These are phyloP conservation scores for Buceros bicornis DNA, from an alignment of 2,797 vertebrate species.

Conservation along the genomic window DNA sequence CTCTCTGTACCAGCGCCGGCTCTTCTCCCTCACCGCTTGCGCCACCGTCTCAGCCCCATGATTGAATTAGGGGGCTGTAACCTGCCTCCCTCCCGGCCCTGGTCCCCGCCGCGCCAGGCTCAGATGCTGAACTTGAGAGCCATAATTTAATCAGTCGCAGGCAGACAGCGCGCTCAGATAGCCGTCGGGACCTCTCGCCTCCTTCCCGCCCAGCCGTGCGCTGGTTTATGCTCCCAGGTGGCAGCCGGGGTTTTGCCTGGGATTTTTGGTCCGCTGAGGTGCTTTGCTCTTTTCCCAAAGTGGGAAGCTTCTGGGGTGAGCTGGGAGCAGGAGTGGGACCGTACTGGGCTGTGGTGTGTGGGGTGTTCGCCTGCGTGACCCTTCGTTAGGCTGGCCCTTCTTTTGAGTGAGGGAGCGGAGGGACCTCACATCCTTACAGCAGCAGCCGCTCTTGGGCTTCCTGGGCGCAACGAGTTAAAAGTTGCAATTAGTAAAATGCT, in stretches of 20 bases:
- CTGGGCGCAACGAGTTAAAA: neutral
- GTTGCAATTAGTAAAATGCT: conserved; percentile 50
- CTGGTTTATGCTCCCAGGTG: neutral
- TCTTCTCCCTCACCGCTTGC: neutral
- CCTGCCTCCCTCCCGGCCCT: neutral
- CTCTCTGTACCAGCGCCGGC: neutral
- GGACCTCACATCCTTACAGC: neutral
- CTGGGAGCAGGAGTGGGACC: rapidly evolving
- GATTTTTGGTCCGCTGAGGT: neutral
- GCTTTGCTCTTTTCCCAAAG: neutral
- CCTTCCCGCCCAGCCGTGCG: neutral
- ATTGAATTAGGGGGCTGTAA: conserved; percentile 64
- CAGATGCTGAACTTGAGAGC: conserved; percentile 40
- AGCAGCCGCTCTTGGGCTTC: neutral
- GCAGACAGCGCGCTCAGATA: conserved; percentile 12
- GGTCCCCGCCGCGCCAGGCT: neutral
- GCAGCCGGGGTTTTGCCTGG: neutral
- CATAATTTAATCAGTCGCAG: conserved; percentile 39
- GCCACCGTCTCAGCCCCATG: neutral
- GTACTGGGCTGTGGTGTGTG: rapidly evolving
- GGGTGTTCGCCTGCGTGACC: rapidly evolving
- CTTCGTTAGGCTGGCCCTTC: neutral
- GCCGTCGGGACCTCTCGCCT: conserved; percentile 43
- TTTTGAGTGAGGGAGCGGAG: neutral
- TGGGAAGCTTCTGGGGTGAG: neutral